These are phyloP conservation scores for Agrochola lota DNA, from an alignment of 2,888 invertebrate species.

Conservation along the genomic window DNA sequence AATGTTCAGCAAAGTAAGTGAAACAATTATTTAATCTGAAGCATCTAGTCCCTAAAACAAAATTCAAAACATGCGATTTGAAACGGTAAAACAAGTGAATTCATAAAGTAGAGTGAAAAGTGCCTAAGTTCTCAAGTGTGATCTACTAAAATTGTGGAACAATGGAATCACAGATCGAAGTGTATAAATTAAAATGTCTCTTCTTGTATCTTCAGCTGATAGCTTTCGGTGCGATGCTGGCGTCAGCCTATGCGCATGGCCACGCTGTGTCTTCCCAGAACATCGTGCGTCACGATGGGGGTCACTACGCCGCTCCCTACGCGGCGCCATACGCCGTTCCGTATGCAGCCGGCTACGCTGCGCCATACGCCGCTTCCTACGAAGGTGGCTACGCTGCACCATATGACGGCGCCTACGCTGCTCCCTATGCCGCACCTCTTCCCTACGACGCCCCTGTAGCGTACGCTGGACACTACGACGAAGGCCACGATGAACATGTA, in stretches of 20 bases:
- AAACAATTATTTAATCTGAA: slow-evolving; percentile 10
- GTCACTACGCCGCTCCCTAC: slow-evolving; percentile 71
- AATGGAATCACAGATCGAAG: background rate
- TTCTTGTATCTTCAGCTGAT: slow-evolving; percentile 79
- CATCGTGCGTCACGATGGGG: slow-evolving; percentile 81
- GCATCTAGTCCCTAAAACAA: background rate
- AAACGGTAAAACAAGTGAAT: slow-evolving; percentile 13
- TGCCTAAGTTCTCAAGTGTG: background rate
- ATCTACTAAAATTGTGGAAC: background rate
- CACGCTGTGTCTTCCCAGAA: slow-evolving; percentile 84
- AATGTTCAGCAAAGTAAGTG: slow-evolving; percentile 87
- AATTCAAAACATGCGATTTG: background rate
- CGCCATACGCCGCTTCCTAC: slow-evolving; percentile 68
- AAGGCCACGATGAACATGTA: slow-evolving; percentile 78
- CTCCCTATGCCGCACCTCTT: slow-evolving; percentile 66
- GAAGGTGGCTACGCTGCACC: slow-evolving; percentile 65
- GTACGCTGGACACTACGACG: slow-evolving; percentile 67
- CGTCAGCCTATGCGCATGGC: slow-evolving; percentile 84
- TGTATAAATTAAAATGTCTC: slow-evolving; percentile 4
- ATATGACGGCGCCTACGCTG: slow-evolving; percentile 62
- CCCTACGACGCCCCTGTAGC: slow-evolving; percentile 68
- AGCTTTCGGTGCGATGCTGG: slow-evolving; percentile 83
- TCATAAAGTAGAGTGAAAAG: slow-evolving; percentile 14
- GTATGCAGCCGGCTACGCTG: slow-evolving; percentile 68
- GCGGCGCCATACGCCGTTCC: slow-evolving; percentile 72